Evolutionary conservation across 1,140 invertebrate species (phyloP).

Genomic region (Pachypsylla venusta): DNA sequence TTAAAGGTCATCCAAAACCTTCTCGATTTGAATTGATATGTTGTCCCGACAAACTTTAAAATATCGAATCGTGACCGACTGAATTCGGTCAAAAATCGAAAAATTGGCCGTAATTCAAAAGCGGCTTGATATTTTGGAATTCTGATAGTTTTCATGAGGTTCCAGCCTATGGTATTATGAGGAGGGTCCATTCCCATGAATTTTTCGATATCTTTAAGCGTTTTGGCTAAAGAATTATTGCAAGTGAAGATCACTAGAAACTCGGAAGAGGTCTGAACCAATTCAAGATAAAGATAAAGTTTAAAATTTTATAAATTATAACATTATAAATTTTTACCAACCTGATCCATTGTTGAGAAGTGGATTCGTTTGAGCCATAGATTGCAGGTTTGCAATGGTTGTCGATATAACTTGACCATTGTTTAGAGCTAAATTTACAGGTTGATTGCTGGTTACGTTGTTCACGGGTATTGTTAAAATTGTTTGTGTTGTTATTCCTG

Average conservation of each 20-base stretch:
- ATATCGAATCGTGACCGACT: too few relatives aligned
- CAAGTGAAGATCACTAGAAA: background rate
- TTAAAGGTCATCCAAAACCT: too few relatives aligned
- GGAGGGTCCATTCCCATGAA: too few relatives aligned
- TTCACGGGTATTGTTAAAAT: constrained; percentile 84
- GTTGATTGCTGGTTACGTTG: constrained; percentile 60
- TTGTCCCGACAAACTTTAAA: too few relatives aligned
- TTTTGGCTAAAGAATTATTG: background rate
- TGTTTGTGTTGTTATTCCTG: constrained; percentile 82
- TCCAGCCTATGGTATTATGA: too few relatives aligned
- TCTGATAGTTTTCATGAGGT: too few relatives aligned
- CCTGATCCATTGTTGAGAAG: constrained; percentile 25
- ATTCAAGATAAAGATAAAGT: background rate
- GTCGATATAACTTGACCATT: constrained; percentile 73
- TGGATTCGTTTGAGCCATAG: constrained; percentile 52
- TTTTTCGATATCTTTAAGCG: too few relatives aligned
- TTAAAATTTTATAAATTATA: background rate
- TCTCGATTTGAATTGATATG: too few relatives aligned
- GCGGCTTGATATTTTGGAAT: too few relatives aligned
- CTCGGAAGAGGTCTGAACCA: background rate
- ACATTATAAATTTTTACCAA: background rate
- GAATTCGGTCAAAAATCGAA: too few relatives aligned
- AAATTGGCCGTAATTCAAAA: too few relatives aligned
- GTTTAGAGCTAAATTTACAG: constrained; percentile 61
- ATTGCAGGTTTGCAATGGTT: constrained; percentile 62